Percentiles rank a stretch among this genome's conserved stretches.
phyloP scores from a whole-genome alignment of 2,797 vertebrate genomes.

The Fistularia tabacaria region DNA sequence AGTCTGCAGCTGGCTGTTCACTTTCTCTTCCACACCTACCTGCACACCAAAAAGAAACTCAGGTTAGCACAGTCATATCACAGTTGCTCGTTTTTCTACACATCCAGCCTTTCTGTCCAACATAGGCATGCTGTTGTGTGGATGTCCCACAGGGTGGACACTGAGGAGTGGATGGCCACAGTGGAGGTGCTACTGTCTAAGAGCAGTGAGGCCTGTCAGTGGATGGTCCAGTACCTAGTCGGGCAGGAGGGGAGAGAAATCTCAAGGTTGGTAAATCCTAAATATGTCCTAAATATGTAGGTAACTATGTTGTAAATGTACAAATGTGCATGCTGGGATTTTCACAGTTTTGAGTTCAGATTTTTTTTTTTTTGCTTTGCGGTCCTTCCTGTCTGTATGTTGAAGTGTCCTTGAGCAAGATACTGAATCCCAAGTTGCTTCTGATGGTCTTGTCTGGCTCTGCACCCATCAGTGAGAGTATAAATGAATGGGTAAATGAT shows the following conservation, averaged over 20 bases:
- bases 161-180: conserved; percentile 97
- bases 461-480: too few species aligned
- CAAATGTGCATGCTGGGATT: too few species aligned
- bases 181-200: conserved; percentile 93
- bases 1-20: conserved; percentile 93
- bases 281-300: too few species aligned
- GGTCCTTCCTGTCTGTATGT: too few species aligned
- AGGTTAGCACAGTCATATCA: conserved; percentile 67
- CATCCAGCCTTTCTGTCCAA: background rate
- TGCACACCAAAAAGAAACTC: conserved; percentile 98
- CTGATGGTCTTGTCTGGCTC: too few species aligned
- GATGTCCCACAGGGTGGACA: conserved; percentile 82
- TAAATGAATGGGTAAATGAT: too few species aligned
- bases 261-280: conserved; percentile 82
- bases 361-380: too few species aligned
- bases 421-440: too few species aligned
- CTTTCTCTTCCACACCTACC: conserved; percentile 96
- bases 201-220: conserved; percentile 93
- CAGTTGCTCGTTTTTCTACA: background rate
- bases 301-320: too few species aligned
- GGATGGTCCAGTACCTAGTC: conserved; percentile 94
- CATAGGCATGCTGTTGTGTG: background rate
- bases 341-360: too few species aligned
- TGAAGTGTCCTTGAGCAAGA: too few species aligned
- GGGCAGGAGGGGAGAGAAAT: conserved; percentile 91